Percentiles rank a stretch among this genome's conserved stretches.
Conservation (phyloP, 2,888 invertebrate genomes). For the Drosophila falleni region DNA sequence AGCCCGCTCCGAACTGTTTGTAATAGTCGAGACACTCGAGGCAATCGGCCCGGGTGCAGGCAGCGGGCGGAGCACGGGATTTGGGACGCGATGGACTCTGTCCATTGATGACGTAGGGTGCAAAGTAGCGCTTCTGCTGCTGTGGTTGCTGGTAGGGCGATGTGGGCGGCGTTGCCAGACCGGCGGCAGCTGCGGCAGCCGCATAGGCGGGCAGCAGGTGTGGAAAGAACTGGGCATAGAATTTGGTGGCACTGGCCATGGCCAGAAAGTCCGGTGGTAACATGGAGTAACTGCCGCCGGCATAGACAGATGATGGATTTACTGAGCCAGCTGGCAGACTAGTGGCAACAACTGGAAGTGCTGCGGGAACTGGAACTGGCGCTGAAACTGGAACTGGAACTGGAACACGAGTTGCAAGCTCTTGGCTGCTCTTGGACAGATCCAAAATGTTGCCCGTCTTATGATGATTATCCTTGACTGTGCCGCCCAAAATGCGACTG, state of each 20-base stretch:
- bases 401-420: conserved; percentile 3
- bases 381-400: conserved; percentile 4
- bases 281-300: conserved; percentile 55
- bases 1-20: conserved; percentile 60
- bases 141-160: conserved; percentile 67
- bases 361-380: conserved; percentile 8
- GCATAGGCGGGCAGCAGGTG: conserved; percentile 81
- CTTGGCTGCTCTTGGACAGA: conserved; percentile 78
- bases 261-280: conserved; percentile 77
- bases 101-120: conserved; percentile 69
- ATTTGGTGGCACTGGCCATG: conserved; percentile 82
- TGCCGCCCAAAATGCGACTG: conserved; percentile 73
- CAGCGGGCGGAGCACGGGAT: conserved; percentile 19
- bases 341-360: conserved; percentile 15
- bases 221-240: conserved; percentile 83
- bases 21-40: conserved; percentile 78
- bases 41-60: conserved; percentile 75
- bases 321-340: background rate
- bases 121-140: conserved; percentile 74
- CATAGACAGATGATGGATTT: conserved; percentile 18
- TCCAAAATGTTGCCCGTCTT: conserved; percentile 74
- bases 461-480: conserved; percentile 13
- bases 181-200: conserved; percentile 73
- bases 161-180: conserved; percentile 62
- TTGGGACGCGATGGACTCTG: conserved; percentile 50